These are phyloP conservation scores for Candoia aspera DNA, from an alignment of 2,113 vertebrate species.

Conservation along the genomic window DNA sequence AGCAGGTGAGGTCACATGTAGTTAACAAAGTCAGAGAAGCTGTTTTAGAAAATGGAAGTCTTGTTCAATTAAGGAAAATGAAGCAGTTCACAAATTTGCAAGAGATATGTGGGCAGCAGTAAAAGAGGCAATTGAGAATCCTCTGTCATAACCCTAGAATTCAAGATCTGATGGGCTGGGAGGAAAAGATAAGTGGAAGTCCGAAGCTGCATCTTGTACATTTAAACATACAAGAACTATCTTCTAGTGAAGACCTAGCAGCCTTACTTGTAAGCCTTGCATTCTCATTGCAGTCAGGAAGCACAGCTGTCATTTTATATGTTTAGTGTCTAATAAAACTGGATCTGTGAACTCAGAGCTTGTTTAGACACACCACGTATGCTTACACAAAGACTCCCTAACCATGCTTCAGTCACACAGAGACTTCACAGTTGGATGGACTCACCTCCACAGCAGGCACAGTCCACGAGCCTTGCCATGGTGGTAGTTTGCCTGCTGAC, in stretches of 20 bases:
- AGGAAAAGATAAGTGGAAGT: background rate
- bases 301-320: background rate
- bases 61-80: background rate
- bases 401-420: background rate
- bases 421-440: background rate
- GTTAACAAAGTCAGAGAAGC: background rate
- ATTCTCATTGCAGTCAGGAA: background rate
- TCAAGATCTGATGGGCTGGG: background rate
- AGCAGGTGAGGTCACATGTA: background rate
- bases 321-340: background rate
- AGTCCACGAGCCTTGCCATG: background rate
- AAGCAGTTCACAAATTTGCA: background rate
- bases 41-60: background rate
- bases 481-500: background rate
- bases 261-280: background rate
- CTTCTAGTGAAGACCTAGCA: no score
- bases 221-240: background rate
- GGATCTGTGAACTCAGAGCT: background rate
- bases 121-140: background rate
- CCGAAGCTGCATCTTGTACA: background rate
- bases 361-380: background rate
- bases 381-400: background rate
- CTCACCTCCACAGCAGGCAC: background rate
- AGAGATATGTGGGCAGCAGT: background rate
- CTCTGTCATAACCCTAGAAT: background rate